Evolutionary conservation across 2,888 invertebrate genomes (phyloP).

Genomic region (Autographa gamma): DNA sequence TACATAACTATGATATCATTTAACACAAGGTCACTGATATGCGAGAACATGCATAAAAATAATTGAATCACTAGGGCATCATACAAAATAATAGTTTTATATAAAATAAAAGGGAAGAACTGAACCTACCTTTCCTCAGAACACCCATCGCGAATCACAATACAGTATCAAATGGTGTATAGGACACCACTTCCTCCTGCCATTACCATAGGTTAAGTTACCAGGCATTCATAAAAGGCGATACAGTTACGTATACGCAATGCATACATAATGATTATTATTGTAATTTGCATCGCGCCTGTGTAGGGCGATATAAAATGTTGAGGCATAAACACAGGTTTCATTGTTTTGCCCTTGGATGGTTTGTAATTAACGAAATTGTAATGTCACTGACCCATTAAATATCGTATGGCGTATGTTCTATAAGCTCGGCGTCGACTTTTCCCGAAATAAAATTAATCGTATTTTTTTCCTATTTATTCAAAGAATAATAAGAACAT

Average conservation of each 20-base stretch:
- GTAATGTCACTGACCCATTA: slow-evolving; percentile 35
- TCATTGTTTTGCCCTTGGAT: slow-evolving; percentile 47
- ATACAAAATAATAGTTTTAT: slow-evolving; percentile 30
- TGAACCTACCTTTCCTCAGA: slow-evolving; percentile 67
- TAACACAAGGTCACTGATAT: slow-evolving; percentile 48
- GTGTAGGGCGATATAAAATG: slow-evolving; percentile 44
- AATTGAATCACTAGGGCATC: slow-evolving; percentile 30
- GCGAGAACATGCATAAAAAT: slow-evolving; percentile 16
- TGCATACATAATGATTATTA: slow-evolving; percentile 80
- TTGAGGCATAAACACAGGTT: slow-evolving; percentile 29
- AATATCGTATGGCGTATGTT: not conserved
- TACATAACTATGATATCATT: slow-evolving; percentile 34
- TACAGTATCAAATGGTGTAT: slow-evolving; percentile 62
- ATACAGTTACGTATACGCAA: slow-evolving; percentile 79
- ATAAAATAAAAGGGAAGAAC: slow-evolving; percentile 23
- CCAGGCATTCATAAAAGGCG: slow-evolving; percentile 73
- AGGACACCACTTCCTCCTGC: slow-evolving; percentile 74
- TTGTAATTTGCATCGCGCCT: slow-evolving; percentile 72
- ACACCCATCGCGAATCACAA: slow-evolving; percentile 70
- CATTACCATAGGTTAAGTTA: slow-evolving; percentile 57
- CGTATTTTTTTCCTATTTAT: not conserved
- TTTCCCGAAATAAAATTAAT: not conserved
- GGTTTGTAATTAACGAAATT: slow-evolving; percentile 38
- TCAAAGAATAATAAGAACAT: not conserved
- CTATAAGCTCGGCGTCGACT: not conserved